These are phyloP conservation scores for Puma concolor DNA, from an alignment of 2,113 vertebrate genomes.

Conservation along the genomic window DNA sequence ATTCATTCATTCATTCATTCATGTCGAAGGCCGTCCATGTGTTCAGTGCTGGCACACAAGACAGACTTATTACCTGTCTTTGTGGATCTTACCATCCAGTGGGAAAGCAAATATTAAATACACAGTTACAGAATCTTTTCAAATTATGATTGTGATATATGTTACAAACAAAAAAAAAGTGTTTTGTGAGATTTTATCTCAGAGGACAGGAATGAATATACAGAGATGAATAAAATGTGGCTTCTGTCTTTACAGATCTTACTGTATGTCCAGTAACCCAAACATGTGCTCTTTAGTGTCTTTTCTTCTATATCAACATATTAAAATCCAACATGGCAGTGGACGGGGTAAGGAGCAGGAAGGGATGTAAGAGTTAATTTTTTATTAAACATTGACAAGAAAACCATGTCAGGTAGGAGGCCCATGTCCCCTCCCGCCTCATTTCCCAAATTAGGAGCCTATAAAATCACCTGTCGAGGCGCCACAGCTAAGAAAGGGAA, in stretches of 20 bases:
- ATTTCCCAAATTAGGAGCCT: not conserved
- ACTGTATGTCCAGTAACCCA: not conserved
- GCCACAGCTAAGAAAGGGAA: not conserved
- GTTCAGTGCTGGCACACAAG: not conserved
- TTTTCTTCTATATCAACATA: conserved; percentile 2
- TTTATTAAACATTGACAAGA: not conserved
- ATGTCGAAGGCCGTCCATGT: not conserved
- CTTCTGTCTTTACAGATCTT: not conserved
- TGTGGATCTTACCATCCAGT: not conserved
- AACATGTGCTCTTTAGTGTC: not conserved
- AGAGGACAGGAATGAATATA: not conserved
- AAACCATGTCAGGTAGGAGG: not conserved
- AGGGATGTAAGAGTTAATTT: not conserved
- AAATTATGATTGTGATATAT: not conserved
- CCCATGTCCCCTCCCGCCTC: not conserved
- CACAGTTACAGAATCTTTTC: not conserved
- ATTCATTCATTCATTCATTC: not conserved
- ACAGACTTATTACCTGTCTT: not conserved
- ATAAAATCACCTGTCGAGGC: not conserved
- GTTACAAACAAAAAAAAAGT: not conserved
- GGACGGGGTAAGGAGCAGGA: not conserved
- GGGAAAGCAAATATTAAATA: conserved; percentile 27
- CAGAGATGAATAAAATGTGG: not conserved
- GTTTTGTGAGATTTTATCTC: not conserved
- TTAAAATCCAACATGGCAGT: not conserved